phyloP scores from a whole-genome alignment of 2,113 vertebrate species.

The Anolis carolinensis region DNA sequence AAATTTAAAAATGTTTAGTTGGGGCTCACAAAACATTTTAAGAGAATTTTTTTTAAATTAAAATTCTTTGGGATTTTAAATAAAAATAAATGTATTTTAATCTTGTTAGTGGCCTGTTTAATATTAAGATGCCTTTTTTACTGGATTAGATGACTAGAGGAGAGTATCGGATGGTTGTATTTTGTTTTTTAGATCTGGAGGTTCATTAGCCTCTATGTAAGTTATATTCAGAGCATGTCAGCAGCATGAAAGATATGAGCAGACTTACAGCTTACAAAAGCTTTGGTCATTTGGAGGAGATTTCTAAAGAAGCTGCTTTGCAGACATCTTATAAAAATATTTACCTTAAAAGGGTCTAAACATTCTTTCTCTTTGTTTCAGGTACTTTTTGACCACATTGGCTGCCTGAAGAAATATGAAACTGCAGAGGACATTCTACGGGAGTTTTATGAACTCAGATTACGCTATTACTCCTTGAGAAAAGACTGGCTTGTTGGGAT shows the following conservation, averaged over 20 bases:
- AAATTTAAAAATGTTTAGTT: too few relatives aligned
- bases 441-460: slow-evolving; percentile 91
- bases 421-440: slow-evolving; percentile 86
- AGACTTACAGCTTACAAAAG: background rate
- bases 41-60: background rate
- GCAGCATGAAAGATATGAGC: background rate
- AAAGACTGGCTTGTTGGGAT: slow-evolving; percentile 96
- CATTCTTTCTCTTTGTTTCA: slow-evolving; percentile 56
- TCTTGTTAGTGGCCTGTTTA: background rate
- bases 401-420: slow-evolving; percentile 94
- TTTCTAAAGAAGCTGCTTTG: background rate
- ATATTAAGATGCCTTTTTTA: background rate
- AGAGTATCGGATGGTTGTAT: background rate
- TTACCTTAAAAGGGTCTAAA: background rate
- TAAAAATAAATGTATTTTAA: too few relatives aligned
- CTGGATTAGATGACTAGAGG: background rate
- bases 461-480: slow-evolving; percentile 89
- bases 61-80: background rate
- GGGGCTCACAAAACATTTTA: too few relatives aligned
- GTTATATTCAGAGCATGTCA: background rate
- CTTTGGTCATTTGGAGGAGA: background rate
- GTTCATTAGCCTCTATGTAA: too few relatives aligned
- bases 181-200: background rate
- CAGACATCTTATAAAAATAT: background rate
- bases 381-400: slow-evolving; percentile 96